A percentile compares a stretch with the other conserved stretches of the same genome.
Conservation (phyloP, 2,888 invertebrate genomes). For the Chelonus formosanus region DNA sequence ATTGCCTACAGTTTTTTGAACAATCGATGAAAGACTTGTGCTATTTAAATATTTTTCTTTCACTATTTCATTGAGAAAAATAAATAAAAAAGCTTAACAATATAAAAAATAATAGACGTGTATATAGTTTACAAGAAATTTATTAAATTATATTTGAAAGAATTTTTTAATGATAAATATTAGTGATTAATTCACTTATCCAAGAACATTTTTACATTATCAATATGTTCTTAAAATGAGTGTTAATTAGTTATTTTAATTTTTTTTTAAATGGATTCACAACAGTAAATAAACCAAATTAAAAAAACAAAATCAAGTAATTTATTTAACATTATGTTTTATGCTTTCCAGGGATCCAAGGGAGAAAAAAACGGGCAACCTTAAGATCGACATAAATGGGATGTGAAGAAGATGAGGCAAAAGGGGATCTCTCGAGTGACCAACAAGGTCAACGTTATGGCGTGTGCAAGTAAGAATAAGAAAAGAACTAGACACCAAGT, state of each 20-base stretch:
- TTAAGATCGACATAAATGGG: constrained; percentile 80
- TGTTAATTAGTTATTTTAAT: neutral
- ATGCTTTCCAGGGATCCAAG: constrained; percentile 76
- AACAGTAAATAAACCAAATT: neutral
- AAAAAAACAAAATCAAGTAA: neutral
- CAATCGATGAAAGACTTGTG: neutral
- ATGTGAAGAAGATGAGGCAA: constrained; percentile 63
- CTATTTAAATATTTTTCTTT: neutral
- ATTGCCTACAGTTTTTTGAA: too few species aligned
- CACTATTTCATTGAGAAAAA: too few species aligned
- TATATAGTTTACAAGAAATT: too few species aligned
- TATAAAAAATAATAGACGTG: too few species aligned
- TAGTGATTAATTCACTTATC: too few species aligned
- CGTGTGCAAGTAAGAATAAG: constrained; percentile 28
- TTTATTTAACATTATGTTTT: constrained; percentile 38
- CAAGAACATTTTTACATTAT: too few species aligned
- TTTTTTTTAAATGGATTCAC: neutral
- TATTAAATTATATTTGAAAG: too few species aligned
- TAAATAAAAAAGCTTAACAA: too few species aligned
- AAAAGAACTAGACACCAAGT: constrained; percentile 17
- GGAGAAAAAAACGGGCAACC: constrained; percentile 89
- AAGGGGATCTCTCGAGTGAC: constrained; percentile 36
- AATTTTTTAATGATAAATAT: too few species aligned
- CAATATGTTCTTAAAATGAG: too few species aligned
- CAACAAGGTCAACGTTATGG: constrained; percentile 27